A percentile compares a stretch with the other conserved stretches of the same genome.
These are phyloP conservation scores for Drosophila rellima DNA, from an alignment of 2,888 invertebrate genomes.

Conservation along the genomic window DNA sequence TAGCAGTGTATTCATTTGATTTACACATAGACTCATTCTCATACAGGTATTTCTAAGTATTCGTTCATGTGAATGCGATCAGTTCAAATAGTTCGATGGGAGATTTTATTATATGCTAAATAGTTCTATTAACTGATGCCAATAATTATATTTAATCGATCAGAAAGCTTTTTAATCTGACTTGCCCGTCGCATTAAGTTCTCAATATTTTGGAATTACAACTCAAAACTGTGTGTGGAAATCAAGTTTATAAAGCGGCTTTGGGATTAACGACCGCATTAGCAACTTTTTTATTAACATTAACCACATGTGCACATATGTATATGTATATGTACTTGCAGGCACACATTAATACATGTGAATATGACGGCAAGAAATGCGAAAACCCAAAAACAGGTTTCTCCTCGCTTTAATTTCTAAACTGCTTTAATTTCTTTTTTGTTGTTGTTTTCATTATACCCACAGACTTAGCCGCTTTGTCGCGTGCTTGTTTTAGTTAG, in stretches of 20 bases:
- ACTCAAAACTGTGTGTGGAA: slow-evolving; percentile 7
- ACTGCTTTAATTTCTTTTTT: slow-evolving; percentile 11
- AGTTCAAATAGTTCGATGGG: neutral
- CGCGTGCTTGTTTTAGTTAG: slow-evolving; percentile 9
- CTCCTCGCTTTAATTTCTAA: slow-evolving; percentile 35
- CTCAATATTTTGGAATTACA: neutral
- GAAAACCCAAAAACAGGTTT: slow-evolving; percentile 58
- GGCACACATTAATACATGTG: slow-evolving; percentile 19
- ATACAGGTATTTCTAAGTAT: neutral
- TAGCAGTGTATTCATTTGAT: slow-evolving; percentile 40
- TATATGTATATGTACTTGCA: slow-evolving; percentile 7
- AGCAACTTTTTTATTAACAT: slow-evolving; percentile 35
- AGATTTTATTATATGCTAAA: slow-evolving; percentile 42
- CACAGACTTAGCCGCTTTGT: slow-evolving; percentile 12
- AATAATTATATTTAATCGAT: slow-evolving; percentile 6
- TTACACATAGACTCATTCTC: slow-evolving; percentile 27
- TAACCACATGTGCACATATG: slow-evolving; percentile 19
- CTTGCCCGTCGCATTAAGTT: too few relatives aligned
- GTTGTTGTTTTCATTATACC: slow-evolving; percentile 1
- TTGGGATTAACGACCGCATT: slow-evolving; percentile 58
- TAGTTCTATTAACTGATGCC: slow-evolving; percentile 30
- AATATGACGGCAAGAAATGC: slow-evolving; percentile 53
- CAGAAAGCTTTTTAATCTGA: too few relatives aligned
- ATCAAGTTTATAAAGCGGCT: slow-evolving; percentile 47
- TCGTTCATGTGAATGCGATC: slow-evolving; percentile 20